phyloP scores from a whole-genome alignment of 2,113 vertebrate genomes.

The Anhinga rufa region DNA sequence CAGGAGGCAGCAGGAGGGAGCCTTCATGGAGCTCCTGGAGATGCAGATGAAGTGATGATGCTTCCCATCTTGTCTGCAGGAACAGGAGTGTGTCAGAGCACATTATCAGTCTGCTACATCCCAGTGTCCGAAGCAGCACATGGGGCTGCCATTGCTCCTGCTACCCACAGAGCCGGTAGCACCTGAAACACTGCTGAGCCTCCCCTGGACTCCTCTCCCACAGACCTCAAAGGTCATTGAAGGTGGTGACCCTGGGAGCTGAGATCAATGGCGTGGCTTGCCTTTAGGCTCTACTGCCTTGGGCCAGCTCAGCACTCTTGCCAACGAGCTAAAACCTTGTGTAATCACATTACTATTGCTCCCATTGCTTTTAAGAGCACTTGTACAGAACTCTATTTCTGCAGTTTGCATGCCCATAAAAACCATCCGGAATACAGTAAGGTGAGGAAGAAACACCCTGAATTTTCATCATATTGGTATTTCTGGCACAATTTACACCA shows the following conservation, averaged over 20 bases:
- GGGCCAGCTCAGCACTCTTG: background rate
- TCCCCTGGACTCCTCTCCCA: background rate
- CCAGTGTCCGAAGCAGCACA: background rate
- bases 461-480: constrained; percentile 10
- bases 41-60: background rate
- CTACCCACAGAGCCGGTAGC: background rate
- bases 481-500: background rate
- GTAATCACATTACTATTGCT: background rate
- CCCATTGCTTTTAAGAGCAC: background rate
- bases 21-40: background rate
- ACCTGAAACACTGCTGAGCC: background rate
- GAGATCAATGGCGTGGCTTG: background rate
- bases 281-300: background rate
- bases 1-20: background rate
- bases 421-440: background rate
- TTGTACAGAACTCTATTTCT: background rate
- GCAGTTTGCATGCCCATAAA: background rate
- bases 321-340: background rate
- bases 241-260: background rate
- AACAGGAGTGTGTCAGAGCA: background rate
- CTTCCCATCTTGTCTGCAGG: background rate
- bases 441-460: background rate
- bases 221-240: background rate
- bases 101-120: background rate
- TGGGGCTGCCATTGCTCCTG: background rate